Percentiles rank a stretch among this genome's conserved stretches.
Conservation (phyloP, 35 echinoderm and acorn worm species). For the Lytechinus variegatus region DNA sequence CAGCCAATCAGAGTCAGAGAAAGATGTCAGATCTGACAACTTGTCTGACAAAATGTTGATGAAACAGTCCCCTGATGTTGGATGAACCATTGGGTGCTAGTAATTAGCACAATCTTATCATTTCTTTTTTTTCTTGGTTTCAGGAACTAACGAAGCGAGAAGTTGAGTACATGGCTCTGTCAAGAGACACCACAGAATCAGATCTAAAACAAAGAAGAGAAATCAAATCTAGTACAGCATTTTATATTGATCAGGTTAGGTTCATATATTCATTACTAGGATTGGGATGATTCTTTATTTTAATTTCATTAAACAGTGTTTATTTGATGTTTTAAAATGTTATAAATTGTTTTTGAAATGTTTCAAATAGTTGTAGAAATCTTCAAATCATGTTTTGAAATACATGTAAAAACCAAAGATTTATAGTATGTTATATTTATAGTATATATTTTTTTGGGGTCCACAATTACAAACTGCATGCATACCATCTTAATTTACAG, state of each 20-base stretch:
- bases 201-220: slow-evolving; percentile 96
- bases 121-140: neutral
- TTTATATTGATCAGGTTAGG: slow-evolving; percentile 94
- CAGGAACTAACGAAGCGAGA: slow-evolving; percentile 91
- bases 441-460: too few relatives aligned
- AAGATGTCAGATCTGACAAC: too few relatives aligned
- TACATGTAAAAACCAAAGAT: too few relatives aligned
- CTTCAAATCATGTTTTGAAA: too few relatives aligned
- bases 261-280: neutral
- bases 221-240: slow-evolving; percentile 85
- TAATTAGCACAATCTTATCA: neutral
- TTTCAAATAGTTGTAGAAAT: too few relatives aligned
- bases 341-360: too few relatives aligned
- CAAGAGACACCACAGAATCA: slow-evolving; percentile 95
- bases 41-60: too few relatives aligned
- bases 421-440: too few relatives aligned
- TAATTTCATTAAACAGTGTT: neutral
- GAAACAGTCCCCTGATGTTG: too few relatives aligned
- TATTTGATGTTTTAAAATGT: too few relatives aligned
- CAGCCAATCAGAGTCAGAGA: too few relatives aligned
- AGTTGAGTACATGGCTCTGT: slow-evolving; percentile 93
- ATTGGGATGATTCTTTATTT: neutral
- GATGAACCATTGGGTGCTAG: too few relatives aligned
- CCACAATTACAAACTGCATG: neutral
- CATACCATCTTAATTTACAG: neutral